Evolutionary conservation across 2,888 invertebrate genomes (phyloP), one percentile per base, ranked within the genome.

Genomic region (Pherbina coryleti): DNA sequence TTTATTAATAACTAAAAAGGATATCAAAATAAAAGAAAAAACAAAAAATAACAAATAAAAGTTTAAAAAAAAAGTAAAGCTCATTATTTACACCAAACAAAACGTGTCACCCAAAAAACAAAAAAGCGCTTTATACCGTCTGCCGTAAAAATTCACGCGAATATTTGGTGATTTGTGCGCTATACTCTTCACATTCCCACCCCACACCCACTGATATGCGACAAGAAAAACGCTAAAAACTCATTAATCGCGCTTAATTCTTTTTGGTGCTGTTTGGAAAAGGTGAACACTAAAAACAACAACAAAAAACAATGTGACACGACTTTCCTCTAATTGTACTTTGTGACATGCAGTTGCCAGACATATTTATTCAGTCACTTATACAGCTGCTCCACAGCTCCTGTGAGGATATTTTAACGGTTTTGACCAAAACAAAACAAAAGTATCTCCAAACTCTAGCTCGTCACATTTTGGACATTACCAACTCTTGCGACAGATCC

Each of bases 301-400:
- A n/a, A 55, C 55, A 37, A n/a, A 55, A 31, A 37, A 57, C 7
- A 74, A 64, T 62, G 62, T 75, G 67, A 55, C 67, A 55, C 37
- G 53, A 75, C 55, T 75, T 75, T 55, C 66, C 67, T 53, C 37
- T 66, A 66, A 75, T 67, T 37, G 55, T 66, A 17, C 67, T 75
- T 66, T 66, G 37, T 66, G 66, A 37, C 34, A 67, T 67, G 51
- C 25, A 31, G 17, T 67, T 28, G 49, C 31, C 22, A 19, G 51
- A 49, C 17, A 19, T 25, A 14, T 73, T 62, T 17, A 49, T 51
- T 19, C 49, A 49, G 25, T 34, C 60, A 37, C 9, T 31, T 19
- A 22, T 5, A 44, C 44, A 28, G 17, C n/a, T n/a, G 0, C 55
- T 28, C 3, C 11, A 9, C 8, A 22, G 17, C 14, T 5, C 57